phyloP scores from a whole-genome alignment of 2,888 invertebrate species.

The Leptogaster cylindrica region DNA sequence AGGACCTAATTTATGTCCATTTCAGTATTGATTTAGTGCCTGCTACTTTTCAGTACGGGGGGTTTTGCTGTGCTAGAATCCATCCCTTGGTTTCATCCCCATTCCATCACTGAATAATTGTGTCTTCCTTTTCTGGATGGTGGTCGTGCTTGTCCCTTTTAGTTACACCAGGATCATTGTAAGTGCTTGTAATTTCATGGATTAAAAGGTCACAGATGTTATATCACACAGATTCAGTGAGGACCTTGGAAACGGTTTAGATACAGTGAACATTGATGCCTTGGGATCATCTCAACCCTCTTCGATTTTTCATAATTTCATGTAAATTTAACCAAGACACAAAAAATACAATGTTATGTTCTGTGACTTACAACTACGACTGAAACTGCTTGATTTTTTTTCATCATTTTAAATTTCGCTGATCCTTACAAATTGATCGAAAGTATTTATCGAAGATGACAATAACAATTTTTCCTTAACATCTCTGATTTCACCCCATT shows the following conservation, averaged over 20 bases:
- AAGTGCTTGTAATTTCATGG: constrained; percentile 44
- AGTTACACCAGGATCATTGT: constrained; percentile 29
- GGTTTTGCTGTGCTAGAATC: not conserved
- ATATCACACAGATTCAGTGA: constrained; percentile 32
- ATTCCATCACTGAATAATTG: constrained; percentile 11
- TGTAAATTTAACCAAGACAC: too few relatives aligned
- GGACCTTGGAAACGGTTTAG: not conserved
- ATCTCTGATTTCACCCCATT: too few relatives aligned
- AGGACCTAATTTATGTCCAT: constrained; percentile 47
- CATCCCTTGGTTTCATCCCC: constrained; percentile 15
- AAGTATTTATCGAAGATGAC: too few relatives aligned
- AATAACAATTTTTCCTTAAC: too few relatives aligned
- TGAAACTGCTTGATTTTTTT: too few relatives aligned
- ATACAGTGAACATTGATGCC: not conserved
- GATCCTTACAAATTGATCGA: too few relatives aligned
- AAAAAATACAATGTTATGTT: too few relatives aligned
- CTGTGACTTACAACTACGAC: too few relatives aligned
- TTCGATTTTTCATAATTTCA: too few relatives aligned
- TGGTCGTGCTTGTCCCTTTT: not conserved
- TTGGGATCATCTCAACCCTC: not conserved
- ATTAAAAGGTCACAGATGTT: constrained; percentile 46
- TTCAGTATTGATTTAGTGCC: constrained; percentile 46
- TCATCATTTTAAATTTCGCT: too few relatives aligned
- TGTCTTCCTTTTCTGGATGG: constrained; percentile 27
- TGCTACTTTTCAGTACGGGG: constrained; percentile 37